Percentiles rank a stretch among this genome's conserved stretches.
These are phyloP conservation scores for Arnoldichthys spilopterus DNA, from an alignment of 2,797 vertebrate species.

Conservation along the genomic window DNA sequence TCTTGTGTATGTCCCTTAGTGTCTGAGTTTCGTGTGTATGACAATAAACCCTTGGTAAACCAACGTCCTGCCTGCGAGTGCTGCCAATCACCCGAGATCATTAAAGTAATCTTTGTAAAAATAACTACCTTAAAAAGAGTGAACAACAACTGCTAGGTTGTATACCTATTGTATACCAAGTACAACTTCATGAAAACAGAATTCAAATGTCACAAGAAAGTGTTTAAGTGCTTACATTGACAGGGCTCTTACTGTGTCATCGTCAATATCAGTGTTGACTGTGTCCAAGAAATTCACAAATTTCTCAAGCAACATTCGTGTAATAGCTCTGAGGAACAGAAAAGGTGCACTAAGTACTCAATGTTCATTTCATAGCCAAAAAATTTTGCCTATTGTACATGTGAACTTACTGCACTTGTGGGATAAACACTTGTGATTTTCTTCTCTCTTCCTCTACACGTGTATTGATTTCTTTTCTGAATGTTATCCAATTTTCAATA, in stretches of 20 bases:
- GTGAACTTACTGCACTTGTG: conserved; percentile 1
- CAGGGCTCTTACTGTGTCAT: not conserved
- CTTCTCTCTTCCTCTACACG: not conserved
- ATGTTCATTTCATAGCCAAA: not conserved
- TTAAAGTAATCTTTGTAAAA: too few species aligned
- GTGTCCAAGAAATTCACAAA: not conserved
- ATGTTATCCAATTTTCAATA: not conserved
- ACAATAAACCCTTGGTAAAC: too few species aligned
- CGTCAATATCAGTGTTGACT: conserved; percentile 3
- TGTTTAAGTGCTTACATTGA: not conserved
- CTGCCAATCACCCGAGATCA: too few species aligned
- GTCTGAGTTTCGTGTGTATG: too few species aligned
- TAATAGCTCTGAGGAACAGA: not conserved
- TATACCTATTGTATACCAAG: too few species aligned
- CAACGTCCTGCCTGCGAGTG: too few species aligned
- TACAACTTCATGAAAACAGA: too few species aligned
- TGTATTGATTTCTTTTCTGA: not conserved
- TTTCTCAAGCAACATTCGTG: not conserved
- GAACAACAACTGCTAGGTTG: too few species aligned
- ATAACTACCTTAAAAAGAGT: too few species aligned
- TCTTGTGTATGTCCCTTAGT: too few species aligned
- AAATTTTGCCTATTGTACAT: not conserved
- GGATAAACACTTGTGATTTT: not conserved
- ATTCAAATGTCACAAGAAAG: too few species aligned
- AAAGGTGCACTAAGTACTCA: not conserved